Conservation (phyloP, 2,113 vertebrate species). For the Sinocyclocheilus maitianheensis region DNA sequence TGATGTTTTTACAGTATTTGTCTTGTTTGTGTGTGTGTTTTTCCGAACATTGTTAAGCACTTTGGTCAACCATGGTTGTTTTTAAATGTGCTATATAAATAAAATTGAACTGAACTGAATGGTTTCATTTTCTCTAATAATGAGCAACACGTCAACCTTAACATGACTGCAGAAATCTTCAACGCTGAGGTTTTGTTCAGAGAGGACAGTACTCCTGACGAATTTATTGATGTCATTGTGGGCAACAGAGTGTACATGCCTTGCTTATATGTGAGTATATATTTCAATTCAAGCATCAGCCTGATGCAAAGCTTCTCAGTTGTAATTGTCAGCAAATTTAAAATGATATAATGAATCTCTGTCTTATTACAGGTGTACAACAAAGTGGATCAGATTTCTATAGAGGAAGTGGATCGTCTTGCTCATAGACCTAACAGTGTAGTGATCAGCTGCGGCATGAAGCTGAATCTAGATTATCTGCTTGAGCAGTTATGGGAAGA, state of each 20-base stretch:
- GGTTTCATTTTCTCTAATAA: background rate
- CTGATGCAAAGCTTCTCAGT: background rate
- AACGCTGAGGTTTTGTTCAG: slow-evolving; percentile 96
- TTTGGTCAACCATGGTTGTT: too few relatives aligned
- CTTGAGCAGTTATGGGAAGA: slow-evolving; percentile 96
- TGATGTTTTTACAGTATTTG: too few relatives aligned
- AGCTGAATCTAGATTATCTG: slow-evolving; percentile 93
- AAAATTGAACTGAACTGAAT: too few relatives aligned
- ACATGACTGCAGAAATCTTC: slow-evolving; percentile 90
- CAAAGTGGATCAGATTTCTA: slow-evolving; percentile 98
- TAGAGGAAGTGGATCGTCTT: slow-evolving; percentile 95
- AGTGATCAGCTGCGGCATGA: slow-evolving; percentile 98
- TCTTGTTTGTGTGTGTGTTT: too few relatives aligned
- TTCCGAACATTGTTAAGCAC: too few relatives aligned
- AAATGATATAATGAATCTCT: background rate
- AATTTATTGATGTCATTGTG: slow-evolving; percentile 98
- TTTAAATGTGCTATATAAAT: too few relatives aligned
- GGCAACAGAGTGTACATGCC: slow-evolving; percentile 99
- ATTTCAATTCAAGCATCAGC: background rate
- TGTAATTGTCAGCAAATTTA: background rate
- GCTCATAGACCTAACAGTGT: slow-evolving; percentile 89
- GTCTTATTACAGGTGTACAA: slow-evolving; percentile 88
- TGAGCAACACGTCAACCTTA: slow-evolving; percentile 68
- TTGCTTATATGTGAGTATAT: slow-evolving; percentile 89
- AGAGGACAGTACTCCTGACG: slow-evolving; percentile 92